A percentile compares a stretch with the other conserved stretches of the same genome.
Evolutionary conservation across 2,113 vertebrate genomes (phyloP).

Genomic region (Lepidothrix coronata): DNA sequence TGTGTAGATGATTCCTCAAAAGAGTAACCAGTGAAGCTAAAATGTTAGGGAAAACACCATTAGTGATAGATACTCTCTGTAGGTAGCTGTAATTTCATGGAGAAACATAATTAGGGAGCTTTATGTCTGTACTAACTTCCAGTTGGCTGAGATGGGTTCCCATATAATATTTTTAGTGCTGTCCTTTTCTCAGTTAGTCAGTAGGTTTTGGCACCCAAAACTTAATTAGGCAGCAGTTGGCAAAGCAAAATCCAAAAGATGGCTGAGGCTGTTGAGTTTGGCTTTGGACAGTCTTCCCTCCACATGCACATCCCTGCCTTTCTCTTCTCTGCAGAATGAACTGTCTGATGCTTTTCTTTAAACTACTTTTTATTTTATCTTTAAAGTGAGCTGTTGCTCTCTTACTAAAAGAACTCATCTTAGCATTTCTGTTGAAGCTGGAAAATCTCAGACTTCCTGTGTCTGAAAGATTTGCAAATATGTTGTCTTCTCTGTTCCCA

Average conservation of each 20-base stretch:
- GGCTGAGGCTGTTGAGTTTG: not conserved
- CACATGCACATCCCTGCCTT: not conserved
- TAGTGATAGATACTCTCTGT: not conserved
- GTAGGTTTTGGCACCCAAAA: not conserved
- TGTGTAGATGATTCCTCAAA: not conserved
- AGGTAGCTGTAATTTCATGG: not conserved
- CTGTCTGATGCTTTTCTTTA: not conserved
- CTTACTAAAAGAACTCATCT: not conserved
- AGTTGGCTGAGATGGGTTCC: not conserved
- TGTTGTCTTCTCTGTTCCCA: not conserved
- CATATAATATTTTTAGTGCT: constrained; percentile 15
- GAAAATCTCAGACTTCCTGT: not conserved
- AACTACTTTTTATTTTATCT: not conserved
- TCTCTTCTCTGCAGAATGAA: not conserved
- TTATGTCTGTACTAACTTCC: not conserved
- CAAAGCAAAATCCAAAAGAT: not conserved
- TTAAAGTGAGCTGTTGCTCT: not conserved
- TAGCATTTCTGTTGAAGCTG: not conserved
- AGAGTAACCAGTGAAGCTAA: not conserved
- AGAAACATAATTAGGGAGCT: constrained; percentile 7
- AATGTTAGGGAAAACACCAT: not conserved
- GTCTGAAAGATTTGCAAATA: not conserved
- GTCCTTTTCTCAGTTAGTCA: not conserved
- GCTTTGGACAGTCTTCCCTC: not conserved
- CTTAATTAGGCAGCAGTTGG: constrained; percentile 23